phyloP scores from a whole-genome alignment of 2,888 invertebrate species.

The Dascillus cervinus region DNA sequence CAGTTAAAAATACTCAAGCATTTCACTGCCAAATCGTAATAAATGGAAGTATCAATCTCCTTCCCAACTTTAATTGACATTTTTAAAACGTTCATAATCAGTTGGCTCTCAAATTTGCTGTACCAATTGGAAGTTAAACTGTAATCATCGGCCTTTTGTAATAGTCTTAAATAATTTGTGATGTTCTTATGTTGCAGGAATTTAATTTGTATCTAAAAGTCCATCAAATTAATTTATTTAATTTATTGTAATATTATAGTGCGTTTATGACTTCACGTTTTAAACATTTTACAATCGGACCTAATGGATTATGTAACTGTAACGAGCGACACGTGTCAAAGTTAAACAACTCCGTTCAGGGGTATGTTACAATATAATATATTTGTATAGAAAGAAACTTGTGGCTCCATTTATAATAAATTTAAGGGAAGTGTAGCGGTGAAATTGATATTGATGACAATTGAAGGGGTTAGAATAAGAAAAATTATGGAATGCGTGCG shows the following conservation, averaged over 20 bases:
- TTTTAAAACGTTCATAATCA: constrained; percentile 48
- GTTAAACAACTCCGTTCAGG: too few species aligned
- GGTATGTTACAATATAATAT: too few species aligned
- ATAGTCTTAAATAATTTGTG: constrained; percentile 40
- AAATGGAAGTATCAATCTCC: constrained; percentile 45
- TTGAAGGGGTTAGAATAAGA: background rate
- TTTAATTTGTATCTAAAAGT: constrained; percentile 33
- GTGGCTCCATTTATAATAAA: too few species aligned
- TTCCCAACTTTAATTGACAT: constrained; percentile 32
- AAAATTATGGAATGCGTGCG: constrained; percentile 7
- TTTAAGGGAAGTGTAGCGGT: too few species aligned
- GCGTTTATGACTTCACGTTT: too few species aligned
- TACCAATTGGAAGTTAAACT: constrained; percentile 54
- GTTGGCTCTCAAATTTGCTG: constrained; percentile 54
- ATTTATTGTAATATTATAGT: too few species aligned
- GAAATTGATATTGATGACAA: background rate
- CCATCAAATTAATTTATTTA: constrained; percentile 9
- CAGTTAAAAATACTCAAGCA: constrained; percentile 52
- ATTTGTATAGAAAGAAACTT: too few species aligned
- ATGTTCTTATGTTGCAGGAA: constrained; percentile 40
- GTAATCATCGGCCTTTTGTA: constrained; percentile 32
- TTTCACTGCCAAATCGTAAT: constrained; percentile 53
- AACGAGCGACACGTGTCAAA: too few species aligned
- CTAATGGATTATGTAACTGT: too few species aligned
- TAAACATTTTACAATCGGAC: too few species aligned